Percentiles rank a stretch among this genome's conserved stretches.
Evolutionary conservation across 2,113 vertebrate genomes (phyloP).

Genomic region (Protobothrops flavoviridis): DNA sequence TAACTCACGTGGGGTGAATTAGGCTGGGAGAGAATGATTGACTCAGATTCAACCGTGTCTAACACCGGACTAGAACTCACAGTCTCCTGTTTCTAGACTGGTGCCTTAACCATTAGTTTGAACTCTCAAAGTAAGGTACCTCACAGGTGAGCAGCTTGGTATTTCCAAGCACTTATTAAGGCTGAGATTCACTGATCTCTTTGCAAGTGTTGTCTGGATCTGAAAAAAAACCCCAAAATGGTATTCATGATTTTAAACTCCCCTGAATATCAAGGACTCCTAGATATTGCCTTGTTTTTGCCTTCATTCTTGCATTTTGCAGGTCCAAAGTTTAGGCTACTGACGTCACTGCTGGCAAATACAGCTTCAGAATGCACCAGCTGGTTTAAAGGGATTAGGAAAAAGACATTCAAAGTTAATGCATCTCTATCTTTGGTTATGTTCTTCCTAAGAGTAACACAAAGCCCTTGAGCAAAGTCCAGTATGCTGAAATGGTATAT

Average conservation of each 20-base stretch:
- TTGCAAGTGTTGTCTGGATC: neutral
- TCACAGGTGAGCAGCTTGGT: neutral
- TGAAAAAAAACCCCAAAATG: neutral
- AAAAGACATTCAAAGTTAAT: slow-evolving; percentile 23
- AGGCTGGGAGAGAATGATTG: neutral
- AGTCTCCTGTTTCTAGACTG: neutral
- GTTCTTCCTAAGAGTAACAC: slow-evolving; percentile 12
- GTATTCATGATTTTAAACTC: neutral
- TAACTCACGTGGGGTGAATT: neutral
- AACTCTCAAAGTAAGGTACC: neutral
- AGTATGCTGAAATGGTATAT: neutral
- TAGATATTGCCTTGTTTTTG: slow-evolving; percentile 13
- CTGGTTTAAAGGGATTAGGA: slow-evolving; percentile 27
- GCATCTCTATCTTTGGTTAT: slow-evolving; percentile 19
- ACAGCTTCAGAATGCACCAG: neutral
- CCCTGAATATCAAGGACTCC: neutral
- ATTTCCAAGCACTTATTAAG: neutral
- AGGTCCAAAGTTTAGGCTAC: slow-evolving; percentile 20
- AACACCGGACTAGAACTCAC: neutral
- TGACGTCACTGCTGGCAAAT: neutral
- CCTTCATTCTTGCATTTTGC: neutral
- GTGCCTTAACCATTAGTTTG: neutral
- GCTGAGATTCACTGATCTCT: neutral
- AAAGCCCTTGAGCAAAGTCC: slow-evolving; percentile 22
- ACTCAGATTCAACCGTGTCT: neutral